Evolutionary conservation across 2,113 vertebrate species (phyloP), one percentile per base, ranked within the genome.

Genomic region (Desmodus rotundus): DNA sequence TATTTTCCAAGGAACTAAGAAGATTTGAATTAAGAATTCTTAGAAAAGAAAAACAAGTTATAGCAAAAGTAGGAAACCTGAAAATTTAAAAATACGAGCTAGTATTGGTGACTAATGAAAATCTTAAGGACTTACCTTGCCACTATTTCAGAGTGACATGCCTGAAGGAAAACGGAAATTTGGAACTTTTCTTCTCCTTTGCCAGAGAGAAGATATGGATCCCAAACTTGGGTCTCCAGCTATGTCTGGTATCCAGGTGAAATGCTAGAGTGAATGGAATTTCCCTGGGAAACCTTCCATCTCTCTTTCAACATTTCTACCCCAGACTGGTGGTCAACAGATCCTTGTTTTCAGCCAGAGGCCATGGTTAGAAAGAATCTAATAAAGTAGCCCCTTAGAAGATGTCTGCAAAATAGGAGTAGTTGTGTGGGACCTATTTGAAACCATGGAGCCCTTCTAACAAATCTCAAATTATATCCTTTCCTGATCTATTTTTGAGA

Each of bases 11-110:
- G 43, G 26, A 89, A 92, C 12, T 22, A 65, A 78, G 33, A 76
- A 52, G 12, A 36, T 84, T 50, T 95, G 89, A 86, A 90, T 80
- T 43, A 80, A 76, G 58, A 82, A 93, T 86, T 81, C 85, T 93
- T 63, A 76, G 19, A 85, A 90, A 68, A 76, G 36, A 45, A n/a
- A 90, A 80, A 43, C 50, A 38, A 76, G 58, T 76, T 65, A 38
- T 0, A 68, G 41, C 80, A 86, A 43, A 90, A 81, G 43, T 10
- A 17, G 20, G 4, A 89, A 81, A 61, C 41, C 47, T 84, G 56
- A 47, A 56, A 67, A 52, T 36, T 45, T 81, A 36, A 84, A 58
- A 43, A 7, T 43, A 8, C 17, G 26, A 54, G 63, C 72, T 24
- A 54, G 31, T 43, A 76, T 74, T 68, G 47, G 36, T 58, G 41